Evolutionary conservation across 2,113 vertebrate species (phyloP), one percentile per base, ranked within the genome.

Genomic region (Chloebia gouldiae): DNA sequence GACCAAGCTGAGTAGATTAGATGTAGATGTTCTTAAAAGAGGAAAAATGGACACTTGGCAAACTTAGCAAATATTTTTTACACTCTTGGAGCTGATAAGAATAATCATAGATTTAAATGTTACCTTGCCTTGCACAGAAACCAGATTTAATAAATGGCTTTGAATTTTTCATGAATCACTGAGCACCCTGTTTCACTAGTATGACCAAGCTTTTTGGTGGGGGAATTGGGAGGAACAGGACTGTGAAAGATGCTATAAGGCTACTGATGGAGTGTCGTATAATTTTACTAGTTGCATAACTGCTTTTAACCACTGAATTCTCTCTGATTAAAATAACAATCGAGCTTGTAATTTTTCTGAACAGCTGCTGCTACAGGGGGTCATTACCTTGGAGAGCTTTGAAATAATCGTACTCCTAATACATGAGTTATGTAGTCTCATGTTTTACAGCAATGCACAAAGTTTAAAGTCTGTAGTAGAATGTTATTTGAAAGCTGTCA

Each of bases 401-500:
- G 97, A 98, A 98, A 97, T 98, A 97, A 98, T 98, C 82, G 93
- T 97, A 97, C 97, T 98, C 97, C 95, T 97, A 97, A 93, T 98
- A 97, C 95, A 94, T 94, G 97, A 97, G 97, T 97, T 98, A 97
- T 96, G 96, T 98, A 97, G 97, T 96, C 97, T 97, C 96, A 95
- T 98, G 97, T 98, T 98, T 97, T 98, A 98, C 96, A 98, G 97
- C 97, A 96, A 96, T 97, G 96, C 97, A 96, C 97, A 97, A 98
- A 98, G 97, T 98, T 98, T 98, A 98, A 98, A 98, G 98, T 97
- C 96, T 97, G 96, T 97, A 97, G 98, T 98, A 98, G 97, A 97
- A 97, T 98, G 96, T 98, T 98, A 98, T 98, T 98, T 98, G 97
- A 98, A 98, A 98, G 97, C 98, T 99, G 98, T 98, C 98, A 98